Percentiles rank a stretch among this genome's conserved stretches.
phyloP scores from a whole-genome alignment of 2,797 vertebrate genomes.

The Gobio occitaniae region DNA sequence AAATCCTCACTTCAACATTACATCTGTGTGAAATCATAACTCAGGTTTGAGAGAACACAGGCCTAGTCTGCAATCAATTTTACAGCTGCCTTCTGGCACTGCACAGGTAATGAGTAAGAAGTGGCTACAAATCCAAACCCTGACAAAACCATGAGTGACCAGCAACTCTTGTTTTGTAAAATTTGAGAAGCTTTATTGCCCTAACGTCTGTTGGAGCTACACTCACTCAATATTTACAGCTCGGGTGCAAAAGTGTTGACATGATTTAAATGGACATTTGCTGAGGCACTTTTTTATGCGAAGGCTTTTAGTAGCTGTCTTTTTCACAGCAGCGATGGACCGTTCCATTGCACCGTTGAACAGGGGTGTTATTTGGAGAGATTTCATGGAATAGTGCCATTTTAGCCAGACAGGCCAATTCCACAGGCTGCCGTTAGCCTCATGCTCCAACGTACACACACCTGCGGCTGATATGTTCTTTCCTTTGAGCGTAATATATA shows the following conservation, averaged over 20 bases:
- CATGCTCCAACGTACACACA: constrained; percentile 68
- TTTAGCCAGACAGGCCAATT: constrained; percentile 58
- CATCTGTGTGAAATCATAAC: constrained; percentile 39
- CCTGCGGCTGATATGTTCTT: constrained; percentile 71
- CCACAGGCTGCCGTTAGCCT: constrained; percentile 53
- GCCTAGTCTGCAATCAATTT: constrained; percentile 37
- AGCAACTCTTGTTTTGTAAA: constrained; percentile 39
- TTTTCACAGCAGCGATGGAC: constrained; percentile 56
- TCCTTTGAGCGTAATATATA: constrained; percentile 68
- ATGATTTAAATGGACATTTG: constrained; percentile 62
- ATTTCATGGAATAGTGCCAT: constrained; percentile 54
- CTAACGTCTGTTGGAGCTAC: constrained; percentile 46
- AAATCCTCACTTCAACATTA: constrained; percentile 39
- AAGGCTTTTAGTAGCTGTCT: constrained; percentile 63
- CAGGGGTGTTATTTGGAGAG: constrained; percentile 54
- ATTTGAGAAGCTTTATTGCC: constrained; percentile 35
- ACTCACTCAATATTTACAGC: constrained; percentile 59
- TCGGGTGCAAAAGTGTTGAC: constrained; percentile 55
- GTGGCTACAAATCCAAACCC: constrained; percentile 32
- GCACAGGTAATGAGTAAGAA: constrained; percentile 43
- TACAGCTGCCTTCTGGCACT: constrained; percentile 36
- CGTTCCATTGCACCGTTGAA: constrained; percentile 58
- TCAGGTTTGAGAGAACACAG: constrained; percentile 25
- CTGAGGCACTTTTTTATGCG: constrained; percentile 57
- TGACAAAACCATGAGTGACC: constrained; percentile 43